These are phyloP conservation scores for Hippocampus abdominalis DNA, from an alignment of 2,113 vertebrate genomes.

Conservation along the genomic window DNA sequence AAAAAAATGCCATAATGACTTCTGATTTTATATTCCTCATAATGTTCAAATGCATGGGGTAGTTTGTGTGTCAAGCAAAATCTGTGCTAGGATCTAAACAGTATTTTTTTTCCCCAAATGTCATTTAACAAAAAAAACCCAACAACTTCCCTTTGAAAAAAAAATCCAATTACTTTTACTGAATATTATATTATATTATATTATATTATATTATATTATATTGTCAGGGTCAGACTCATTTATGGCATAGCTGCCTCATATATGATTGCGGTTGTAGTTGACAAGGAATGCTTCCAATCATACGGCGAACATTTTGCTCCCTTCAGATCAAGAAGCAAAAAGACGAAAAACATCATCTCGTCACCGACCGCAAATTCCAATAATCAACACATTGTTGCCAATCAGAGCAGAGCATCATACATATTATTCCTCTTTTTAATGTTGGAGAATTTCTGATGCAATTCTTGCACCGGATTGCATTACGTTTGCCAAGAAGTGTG, in stretches of 20 bases:
- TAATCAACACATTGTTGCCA: background rate
- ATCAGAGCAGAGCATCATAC: background rate
- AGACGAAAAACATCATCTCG: background rate
- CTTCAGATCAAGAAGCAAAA: background rate
- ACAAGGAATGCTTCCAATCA: background rate
- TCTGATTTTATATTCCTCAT: background rate
- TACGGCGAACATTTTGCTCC: background rate
- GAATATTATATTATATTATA: too few species aligned
- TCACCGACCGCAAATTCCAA: background rate
- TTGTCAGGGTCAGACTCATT: too few species aligned
- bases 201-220: too few species aligned
- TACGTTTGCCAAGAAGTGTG: background rate
- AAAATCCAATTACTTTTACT: background rate
- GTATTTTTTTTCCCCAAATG: too few species aligned
- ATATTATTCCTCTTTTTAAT: slow-evolving; percentile 4
- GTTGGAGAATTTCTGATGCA: slow-evolving; percentile 1
- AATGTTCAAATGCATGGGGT: background rate
- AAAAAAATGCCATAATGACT: background rate
- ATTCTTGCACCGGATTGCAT: background rate
- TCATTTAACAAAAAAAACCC: background rate
- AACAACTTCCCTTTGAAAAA: background rate
- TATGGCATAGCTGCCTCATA: too few species aligned
- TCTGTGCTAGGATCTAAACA: too few species aligned
- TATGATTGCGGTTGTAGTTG: background rate
- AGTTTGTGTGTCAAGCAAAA: too few species aligned